A percentile compares a stretch with the other conserved stretches of the same genome.
Conservation (phyloP, 2,113 vertebrate species). For the Pungitius pungitius region DNA sequence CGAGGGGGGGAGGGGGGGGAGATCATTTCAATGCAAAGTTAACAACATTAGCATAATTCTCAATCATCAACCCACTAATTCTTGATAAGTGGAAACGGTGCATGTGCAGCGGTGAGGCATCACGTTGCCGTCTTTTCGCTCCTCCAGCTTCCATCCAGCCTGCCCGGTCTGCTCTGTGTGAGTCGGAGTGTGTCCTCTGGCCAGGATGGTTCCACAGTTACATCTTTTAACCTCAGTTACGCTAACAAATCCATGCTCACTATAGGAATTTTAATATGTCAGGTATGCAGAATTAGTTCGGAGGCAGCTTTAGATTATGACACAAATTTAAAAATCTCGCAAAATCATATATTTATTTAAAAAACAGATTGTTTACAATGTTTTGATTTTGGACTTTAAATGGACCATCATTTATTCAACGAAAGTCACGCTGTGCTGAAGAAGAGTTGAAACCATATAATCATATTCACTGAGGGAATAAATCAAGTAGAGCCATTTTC, state of each 20-base stretch:
- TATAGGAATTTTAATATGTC: neutral
- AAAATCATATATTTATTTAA: neutral
- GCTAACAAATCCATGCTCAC: neutral
- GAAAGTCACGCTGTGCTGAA: no score
- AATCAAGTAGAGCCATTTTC: no score
- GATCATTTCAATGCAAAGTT: neutral
- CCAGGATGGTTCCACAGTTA: neutral
- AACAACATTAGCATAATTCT: neutral
- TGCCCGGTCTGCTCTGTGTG: no score
- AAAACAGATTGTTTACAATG: no score
- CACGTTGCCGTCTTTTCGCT: neutral
- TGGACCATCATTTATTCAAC: no score
- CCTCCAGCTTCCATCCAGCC: neutral
- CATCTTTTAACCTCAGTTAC: neutral
- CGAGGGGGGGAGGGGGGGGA: no score
- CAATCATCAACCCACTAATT: neutral
- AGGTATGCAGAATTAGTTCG: neutral
- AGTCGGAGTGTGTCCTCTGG: constrained; percentile 3
- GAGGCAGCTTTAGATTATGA: neutral
- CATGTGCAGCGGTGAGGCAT: neutral
- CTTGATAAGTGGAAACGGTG: neutral
- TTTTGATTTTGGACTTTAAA: no score
- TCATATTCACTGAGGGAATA: no score
- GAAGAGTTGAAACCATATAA: no score
- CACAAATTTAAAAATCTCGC: neutral